Percentiles rank a stretch among this genome's conserved stretches.
These are phyloP conservation scores for Morone chrysops DNA, from an alignment of 2,113 vertebrate genomes.

Conservation along the genomic window DNA sequence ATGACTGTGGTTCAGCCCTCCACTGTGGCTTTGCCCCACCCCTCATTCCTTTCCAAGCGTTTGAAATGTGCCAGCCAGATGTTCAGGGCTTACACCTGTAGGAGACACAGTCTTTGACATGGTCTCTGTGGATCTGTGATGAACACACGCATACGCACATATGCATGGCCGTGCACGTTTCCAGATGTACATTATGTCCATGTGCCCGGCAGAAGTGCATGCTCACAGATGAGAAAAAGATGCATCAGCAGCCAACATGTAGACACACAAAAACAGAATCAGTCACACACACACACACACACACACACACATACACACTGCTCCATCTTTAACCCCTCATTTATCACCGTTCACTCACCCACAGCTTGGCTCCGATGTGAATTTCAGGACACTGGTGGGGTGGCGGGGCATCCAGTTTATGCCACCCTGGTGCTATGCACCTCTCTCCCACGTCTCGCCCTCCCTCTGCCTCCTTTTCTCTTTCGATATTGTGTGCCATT, in stretches of 20 bases:
- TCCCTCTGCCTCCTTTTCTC: conserved; percentile 41
- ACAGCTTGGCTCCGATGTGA: conserved; percentile 38
- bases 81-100: conserved; percentile 74
- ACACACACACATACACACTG: conserved; percentile 8
- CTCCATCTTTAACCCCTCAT: conserved; percentile 56
- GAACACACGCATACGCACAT: conserved; percentile 44
- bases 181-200: conserved; percentile 41
- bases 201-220: conserved; percentile 39
- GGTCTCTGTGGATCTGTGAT: conserved; percentile 53
- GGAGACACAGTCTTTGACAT: conserved; percentile 67
- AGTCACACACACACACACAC: conserved; percentile 11
- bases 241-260: conserved; percentile 48
- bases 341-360: conserved; percentile 47
- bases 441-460: conserved; percentile 55
- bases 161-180: conserved; percentile 22
- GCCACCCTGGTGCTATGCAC: conserved; percentile 68
- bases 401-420: conserved; percentile 42
- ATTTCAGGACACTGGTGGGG: conserved; percentile 28
- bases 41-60: conserved; percentile 55
- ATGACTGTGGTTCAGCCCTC: conserved; percentile 71
- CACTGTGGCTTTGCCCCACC: conserved; percentile 61
- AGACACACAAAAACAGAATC: conserved; percentile 29
- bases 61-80: conserved; percentile 79
- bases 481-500: conserved; percentile 79
- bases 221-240: conserved; percentile 47